Evolutionary conservation across 1,140 invertebrate genomes (phyloP), one percentile per base, ranked within the genome.

Genomic region (Lethrus apterus): DNA sequence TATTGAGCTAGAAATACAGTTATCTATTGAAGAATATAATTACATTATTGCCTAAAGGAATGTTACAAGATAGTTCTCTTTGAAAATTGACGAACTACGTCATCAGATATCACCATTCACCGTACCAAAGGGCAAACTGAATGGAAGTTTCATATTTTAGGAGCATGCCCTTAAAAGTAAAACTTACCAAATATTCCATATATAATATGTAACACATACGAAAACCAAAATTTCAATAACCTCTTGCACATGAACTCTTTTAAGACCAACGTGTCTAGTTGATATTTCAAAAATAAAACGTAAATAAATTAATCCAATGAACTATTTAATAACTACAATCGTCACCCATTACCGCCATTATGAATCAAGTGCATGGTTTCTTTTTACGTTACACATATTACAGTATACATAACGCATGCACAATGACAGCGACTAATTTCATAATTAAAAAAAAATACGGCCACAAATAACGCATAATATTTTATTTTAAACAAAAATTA

Each of bases 1-100:
- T 64, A 62, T 64, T 63, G 58, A 62, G 53, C 51, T 62, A 54
- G 55, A 55, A 63, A 58, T 54, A 64, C 62, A 64, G 62, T 64
- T 64, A 64, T 60, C 55, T 60, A 61, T 54, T 56, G 18, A 44
- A 33, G 26, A 42, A 42, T 42, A 47, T 47, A 47, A 47, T 47
- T 47, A 30, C 36, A 35, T 47, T 46, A 32, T 26, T 14, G 45
- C 45, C 45, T 41, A 23, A 29, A 42, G 38, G 38, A 42, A 38
- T 38, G 35, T 38, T 38, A 11, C 4, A 15, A 34, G 17, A 38
- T n/a, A 10, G 13, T 38, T 7, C 35, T 19, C 11, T 10, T 13
- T 10, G 8, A 15, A 34, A 11, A 2, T 26, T 26, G 23, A 26
- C n/a, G 23, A 30, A 23, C 38, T 42, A 42, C 38, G 38, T 42